phyloP scores from a whole-genome alignment of 2,113 vertebrate species.

The Paratilapia polleni region DNA sequence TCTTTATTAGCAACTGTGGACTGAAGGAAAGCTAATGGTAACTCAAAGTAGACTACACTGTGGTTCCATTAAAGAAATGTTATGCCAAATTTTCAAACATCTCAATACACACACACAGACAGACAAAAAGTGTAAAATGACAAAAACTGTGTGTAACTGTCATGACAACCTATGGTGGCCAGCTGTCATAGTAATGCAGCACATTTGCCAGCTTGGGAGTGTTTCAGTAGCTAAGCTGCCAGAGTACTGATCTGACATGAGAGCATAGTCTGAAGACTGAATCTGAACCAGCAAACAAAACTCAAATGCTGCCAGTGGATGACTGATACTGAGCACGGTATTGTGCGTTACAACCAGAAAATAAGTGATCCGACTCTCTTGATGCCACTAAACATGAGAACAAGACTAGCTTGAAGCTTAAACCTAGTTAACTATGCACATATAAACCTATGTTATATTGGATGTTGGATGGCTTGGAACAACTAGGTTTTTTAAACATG shows the following conservation, averaged over 20 bases:
- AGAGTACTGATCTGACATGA: background rate
- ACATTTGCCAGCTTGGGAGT: background rate
- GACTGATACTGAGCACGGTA: background rate
- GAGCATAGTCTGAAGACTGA: background rate
- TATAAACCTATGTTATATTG: background rate
- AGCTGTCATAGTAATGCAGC: background rate
- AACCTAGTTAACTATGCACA: background rate
- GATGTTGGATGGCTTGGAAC: background rate
- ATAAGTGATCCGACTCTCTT: background rate
- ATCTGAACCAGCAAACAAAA: background rate
- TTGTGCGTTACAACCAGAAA: background rate
- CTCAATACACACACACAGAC: background rate
- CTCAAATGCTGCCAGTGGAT: background rate
- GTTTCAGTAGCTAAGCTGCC: background rate
- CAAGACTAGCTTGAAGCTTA: background rate
- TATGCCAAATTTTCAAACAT: background rate
- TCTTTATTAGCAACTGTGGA: conserved; percentile 4
- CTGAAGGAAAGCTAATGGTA: background rate
- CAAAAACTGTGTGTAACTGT: background rate
- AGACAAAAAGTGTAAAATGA: background rate
- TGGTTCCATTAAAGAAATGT: background rate
- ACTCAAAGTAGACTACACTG: background rate
- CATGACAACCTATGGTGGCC: background rate
- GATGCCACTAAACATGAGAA: background rate
- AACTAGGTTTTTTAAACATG: background rate